Percentiles rank a stretch among this genome's conserved stretches.
These are phyloP conservation scores for Polyodon spathula DNA, from an alignment of 2,113 vertebrate genomes.

Conservation along the genomic window DNA sequence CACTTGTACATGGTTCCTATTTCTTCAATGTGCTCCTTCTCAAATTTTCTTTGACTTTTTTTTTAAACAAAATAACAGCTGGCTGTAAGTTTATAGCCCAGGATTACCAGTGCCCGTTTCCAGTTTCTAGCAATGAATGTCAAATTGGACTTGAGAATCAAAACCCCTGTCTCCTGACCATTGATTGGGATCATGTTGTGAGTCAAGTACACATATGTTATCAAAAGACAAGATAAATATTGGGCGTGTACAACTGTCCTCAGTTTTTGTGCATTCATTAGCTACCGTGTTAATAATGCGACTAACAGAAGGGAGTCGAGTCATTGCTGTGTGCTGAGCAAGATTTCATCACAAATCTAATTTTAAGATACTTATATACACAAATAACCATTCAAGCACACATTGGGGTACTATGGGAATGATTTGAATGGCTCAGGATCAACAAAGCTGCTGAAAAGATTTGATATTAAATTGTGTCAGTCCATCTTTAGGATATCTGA, in stretches of 20 bases:
- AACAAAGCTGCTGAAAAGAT: not conserved
- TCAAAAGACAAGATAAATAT: slow-evolving; percentile 13
- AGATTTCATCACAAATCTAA: slow-evolving; percentile 3
- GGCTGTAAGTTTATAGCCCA: slow-evolving; percentile 11
- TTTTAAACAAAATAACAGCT: slow-evolving; percentile 10
- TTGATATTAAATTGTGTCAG: no score
- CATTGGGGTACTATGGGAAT: not conserved
- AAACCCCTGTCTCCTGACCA: slow-evolving; percentile 6
- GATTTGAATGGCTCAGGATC: not conserved
- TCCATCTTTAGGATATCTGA: no score
- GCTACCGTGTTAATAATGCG: not conserved
- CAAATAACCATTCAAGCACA: slow-evolving; percentile 1
- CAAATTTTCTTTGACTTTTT: slow-evolving; percentile 5
- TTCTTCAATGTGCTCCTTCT: slow-evolving; percentile 1
- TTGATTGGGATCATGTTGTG: slow-evolving; percentile 1
- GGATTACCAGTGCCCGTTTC: slow-evolving; percentile 6
- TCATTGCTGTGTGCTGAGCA: not conserved
- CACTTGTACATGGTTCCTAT: not conserved
- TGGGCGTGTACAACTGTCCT: not conserved
- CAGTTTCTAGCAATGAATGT: slow-evolving; percentile 10
- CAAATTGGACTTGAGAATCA: slow-evolving; percentile 1
- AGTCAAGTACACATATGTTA: not conserved
- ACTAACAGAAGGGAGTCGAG: slow-evolving; percentile 1
- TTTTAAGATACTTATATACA: not conserved
- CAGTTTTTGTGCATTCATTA: not conserved